Conservation (phyloP, 1,140 invertebrate species). For the Latrodectus geometricus region DNA sequence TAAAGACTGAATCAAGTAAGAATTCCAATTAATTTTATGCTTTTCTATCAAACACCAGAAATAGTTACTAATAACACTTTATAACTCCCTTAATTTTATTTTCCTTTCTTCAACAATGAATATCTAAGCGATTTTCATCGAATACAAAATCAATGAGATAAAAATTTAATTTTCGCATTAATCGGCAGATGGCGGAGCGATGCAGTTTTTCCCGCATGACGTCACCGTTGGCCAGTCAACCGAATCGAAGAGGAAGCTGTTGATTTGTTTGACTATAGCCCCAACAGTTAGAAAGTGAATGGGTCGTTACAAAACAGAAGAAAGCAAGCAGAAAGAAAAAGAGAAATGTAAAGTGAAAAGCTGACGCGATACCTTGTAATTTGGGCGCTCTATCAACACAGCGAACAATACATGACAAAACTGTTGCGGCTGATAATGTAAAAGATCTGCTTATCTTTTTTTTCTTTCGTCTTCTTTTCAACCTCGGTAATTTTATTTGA, state of each 20-base stretch:
- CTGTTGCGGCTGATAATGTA: slow-evolving; percentile 17
- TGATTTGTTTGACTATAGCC: slow-evolving; percentile 30
- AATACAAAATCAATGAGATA: not conserved
- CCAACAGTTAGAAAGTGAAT: slow-evolving; percentile 54
- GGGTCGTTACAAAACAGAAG: slow-evolving; percentile 26
- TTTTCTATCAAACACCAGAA: too few relatives aligned
- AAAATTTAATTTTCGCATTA: not conserved
- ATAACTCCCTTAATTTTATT: too few relatives aligned
- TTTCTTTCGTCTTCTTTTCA: not conserved
- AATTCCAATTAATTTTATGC: too few relatives aligned
- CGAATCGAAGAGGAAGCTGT: slow-evolving; percentile 53
- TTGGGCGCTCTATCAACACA: slow-evolving; percentile 53
- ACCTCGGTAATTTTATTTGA: slow-evolving; percentile 37
- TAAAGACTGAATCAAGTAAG: too few relatives aligned
- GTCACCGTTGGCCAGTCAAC: slow-evolving; percentile 50
- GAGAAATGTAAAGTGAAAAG: slow-evolving; percentile 41
- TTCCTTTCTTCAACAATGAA: too few relatives aligned
- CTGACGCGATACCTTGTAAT: slow-evolving; percentile 57
- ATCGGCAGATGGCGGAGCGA: slow-evolving; percentile 40
- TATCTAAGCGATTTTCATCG: too few relatives aligned
- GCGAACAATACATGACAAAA: slow-evolving; percentile 55
- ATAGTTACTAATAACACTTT: too few relatives aligned
- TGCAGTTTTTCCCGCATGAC: slow-evolving; percentile 17
- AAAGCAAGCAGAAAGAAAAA: slow-evolving; percentile 13
- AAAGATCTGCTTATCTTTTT: slow-evolving; percentile 9